Evolutionary conservation across 1,140 invertebrate genomes (phyloP).

Genomic region (Micrasema longulum): DNA sequence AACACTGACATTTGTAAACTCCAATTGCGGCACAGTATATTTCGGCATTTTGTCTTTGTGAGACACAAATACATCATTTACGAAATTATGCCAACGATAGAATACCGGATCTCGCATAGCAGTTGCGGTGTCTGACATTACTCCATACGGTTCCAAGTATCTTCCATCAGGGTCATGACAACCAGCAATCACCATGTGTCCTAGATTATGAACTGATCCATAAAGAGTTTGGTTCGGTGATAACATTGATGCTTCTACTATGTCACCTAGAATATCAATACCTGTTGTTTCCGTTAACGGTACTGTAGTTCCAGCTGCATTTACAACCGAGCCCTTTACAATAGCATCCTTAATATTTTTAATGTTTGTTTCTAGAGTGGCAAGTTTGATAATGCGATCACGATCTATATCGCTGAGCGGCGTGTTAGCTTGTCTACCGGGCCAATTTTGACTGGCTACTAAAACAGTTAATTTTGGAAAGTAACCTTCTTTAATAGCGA

Average conservation of each 20-base stretch:
- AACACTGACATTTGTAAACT: conserved; percentile 73
- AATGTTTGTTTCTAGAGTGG: conserved; percentile 78
- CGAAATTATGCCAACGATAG: conserved; percentile 85
- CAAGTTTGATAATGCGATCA: conserved; percentile 73
- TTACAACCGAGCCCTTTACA: conserved; percentile 73
- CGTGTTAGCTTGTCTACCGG: conserved; percentile 67
- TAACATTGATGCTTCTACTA: conserved; percentile 81
- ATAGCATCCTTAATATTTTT: conserved; percentile 81
- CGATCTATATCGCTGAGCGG: conserved; percentile 74
- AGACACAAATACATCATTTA: conserved; percentile 83
- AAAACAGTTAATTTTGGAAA: conserved; percentile 79
- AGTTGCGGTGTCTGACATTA: conserved; percentile 78
- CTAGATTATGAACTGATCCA: conserved; percentile 81
- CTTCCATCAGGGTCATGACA: conserved; percentile 77
- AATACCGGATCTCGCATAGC: conserved; percentile 89
- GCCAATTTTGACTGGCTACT: conserved; percentile 63
- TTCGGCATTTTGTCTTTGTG: conserved; percentile 78
- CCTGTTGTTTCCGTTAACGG: conserved; percentile 75
- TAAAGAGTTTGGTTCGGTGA: conserved; percentile 78
- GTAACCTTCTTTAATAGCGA: conserved; percentile 76
- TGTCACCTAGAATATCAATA: conserved; percentile 84
- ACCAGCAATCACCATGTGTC: conserved; percentile 73
- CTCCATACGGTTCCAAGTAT: conserved; percentile 65
- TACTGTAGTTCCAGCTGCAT: conserved; percentile 67
- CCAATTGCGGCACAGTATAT: conserved; percentile 68